Evolutionary conservation across 1,140 invertebrate genomes (phyloP).

Genomic region (Eumaeus atala): DNA sequence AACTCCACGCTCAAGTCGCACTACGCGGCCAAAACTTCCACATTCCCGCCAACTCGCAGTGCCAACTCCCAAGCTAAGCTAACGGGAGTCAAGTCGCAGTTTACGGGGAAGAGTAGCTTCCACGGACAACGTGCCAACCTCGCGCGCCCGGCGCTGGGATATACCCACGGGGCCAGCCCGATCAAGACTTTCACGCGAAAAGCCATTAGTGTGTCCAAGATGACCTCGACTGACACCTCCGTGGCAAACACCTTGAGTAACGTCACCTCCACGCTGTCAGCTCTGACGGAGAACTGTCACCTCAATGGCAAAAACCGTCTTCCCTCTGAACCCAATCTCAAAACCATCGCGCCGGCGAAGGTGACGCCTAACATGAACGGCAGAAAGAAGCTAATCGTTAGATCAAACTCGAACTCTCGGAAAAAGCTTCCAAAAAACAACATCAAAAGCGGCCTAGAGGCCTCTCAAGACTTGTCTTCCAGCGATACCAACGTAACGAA

Average conservation of each 20-base stretch:
- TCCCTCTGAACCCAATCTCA: constrained; percentile 59
- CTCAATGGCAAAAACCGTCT: constrained; percentile 60
- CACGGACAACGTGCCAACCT: constrained; percentile 62
- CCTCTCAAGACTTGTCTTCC: constrained; percentile 60
- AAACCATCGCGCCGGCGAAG: constrained; percentile 44
- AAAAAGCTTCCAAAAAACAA: constrained; percentile 61
- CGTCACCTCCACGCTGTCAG: constrained; percentile 62
- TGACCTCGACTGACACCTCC: constrained; percentile 38
- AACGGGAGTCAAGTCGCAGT: constrained; percentile 39
- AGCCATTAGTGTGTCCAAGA: constrained; percentile 46
- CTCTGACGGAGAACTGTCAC: constrained; percentile 65
- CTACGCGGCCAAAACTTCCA: constrained; percentile 62
- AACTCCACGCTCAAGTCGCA: constrained; percentile 52
- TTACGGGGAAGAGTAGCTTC: constrained; percentile 60
- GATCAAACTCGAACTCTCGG: constrained; percentile 56
- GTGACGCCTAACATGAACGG: constrained; percentile 35
- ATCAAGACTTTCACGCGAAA: constrained; percentile 58
- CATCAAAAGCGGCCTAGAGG: constrained; percentile 47
- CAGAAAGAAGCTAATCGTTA: constrained; percentile 59
- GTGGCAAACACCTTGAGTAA: constrained; percentile 43
- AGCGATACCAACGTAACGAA: constrained; percentile 69
- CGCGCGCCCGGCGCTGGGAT: constrained; percentile 43
- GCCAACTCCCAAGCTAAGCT: constrained; percentile 57
- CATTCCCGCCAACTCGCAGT: constrained; percentile 65
- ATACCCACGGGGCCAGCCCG: constrained; percentile 50